A percentile compares a stretch with the other conserved stretches of the same genome.
These are phyloP conservation scores for Sarcophaga variegata DNA, from an alignment of 2,888 invertebrate genomes.

Conservation along the genomic window DNA sequence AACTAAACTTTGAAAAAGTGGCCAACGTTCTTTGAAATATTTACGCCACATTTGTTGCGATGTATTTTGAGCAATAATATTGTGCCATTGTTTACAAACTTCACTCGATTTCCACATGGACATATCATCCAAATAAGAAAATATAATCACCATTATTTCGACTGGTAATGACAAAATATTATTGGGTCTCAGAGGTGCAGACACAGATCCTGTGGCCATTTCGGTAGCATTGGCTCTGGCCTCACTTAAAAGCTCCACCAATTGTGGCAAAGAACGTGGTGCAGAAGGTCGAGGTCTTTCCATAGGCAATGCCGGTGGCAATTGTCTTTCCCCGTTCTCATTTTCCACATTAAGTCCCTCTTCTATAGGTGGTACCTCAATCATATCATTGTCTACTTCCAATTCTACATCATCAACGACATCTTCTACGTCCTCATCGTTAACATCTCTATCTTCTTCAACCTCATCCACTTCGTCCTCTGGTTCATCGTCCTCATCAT, in stretches of 20 bases:
- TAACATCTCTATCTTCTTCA: slow-evolving; percentile 71
- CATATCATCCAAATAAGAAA: slow-evolving; percentile 94
- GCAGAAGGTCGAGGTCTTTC: slow-evolving; percentile 77
- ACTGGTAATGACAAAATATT: slow-evolving; percentile 78
- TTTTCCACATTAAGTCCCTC: slow-evolving; percentile 53
- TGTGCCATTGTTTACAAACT: slow-evolving; percentile 93
- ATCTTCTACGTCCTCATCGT: slow-evolving; percentile 74
- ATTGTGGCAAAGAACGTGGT: slow-evolving; percentile 78
- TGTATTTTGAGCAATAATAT: slow-evolving; percentile 90
- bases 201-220: slow-evolving; percentile 64
- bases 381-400: slow-evolving; percentile 71
- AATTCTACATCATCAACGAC: slow-evolving; percentile 74
- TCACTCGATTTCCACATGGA: slow-evolving; percentile 94
- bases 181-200: slow-evolving; percentile 53
- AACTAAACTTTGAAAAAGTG: slow-evolving; percentile 90
- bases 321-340: slow-evolving; percentile 50
- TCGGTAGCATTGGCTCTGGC: slow-evolving; percentile 75
- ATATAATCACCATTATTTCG: slow-evolving; percentile 91
- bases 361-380: slow-evolving; percentile 57
- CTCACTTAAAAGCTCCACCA: slow-evolving; percentile 78
- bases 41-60: slow-evolving; percentile 90
- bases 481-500: slow-evolving; percentile 74
- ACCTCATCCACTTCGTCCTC: slow-evolving; percentile 78
- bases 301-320: slow-evolving; percentile 72
- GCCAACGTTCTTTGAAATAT: slow-evolving; percentile 91